Evolutionary conservation across 2,113 vertebrate species (phyloP), one percentile per base, ranked within the genome.

Genomic region (Oriolus oriolus): DNA sequence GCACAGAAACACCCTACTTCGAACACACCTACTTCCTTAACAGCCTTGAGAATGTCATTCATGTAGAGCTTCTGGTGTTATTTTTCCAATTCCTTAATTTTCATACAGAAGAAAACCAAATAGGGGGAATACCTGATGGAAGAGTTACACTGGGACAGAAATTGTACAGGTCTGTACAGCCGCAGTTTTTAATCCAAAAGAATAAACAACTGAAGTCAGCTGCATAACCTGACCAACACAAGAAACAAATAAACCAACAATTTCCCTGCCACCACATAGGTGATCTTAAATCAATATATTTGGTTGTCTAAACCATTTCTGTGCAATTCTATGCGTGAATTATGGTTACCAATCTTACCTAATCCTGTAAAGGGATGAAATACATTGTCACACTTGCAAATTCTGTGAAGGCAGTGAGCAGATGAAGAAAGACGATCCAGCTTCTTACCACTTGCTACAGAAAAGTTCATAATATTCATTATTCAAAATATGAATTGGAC

Each of bases 361-460:
- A 42, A 79, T 69, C 42, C 50, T 93, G 39, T 65, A 80, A 88
- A 77, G 16, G 44, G 82, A 80, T 52, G 20, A 88, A 93, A 73
- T 83, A 83, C 23, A 85, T 85, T 7, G 54, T 80, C 78, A 80
- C 42, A 85, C 52, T 93, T 75, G 57, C 53, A 90, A 52, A 81
- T 65, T 28, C 61, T 65, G 23, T 70, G 77, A 90, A 74, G 49
- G 49, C 76, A 63, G 47, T 0, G 3, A 81, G 76, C 66, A 85
- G 63, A 77, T 35, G 47, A 94, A 94, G 66, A 83, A 82, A 91
- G 79, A 71, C 1, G 14, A 77, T 68, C 76, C 86, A 89, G 44
- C 53, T 87, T 86, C 93, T 87, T 75, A 75, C 56, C 73, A 94
- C 37, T 84, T 82, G 76, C 56, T 90, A 86, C 64, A 94, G 50